Conservation (phyloP, 2,113 vertebrate genomes). For the Saguinus imperator region DNA sequence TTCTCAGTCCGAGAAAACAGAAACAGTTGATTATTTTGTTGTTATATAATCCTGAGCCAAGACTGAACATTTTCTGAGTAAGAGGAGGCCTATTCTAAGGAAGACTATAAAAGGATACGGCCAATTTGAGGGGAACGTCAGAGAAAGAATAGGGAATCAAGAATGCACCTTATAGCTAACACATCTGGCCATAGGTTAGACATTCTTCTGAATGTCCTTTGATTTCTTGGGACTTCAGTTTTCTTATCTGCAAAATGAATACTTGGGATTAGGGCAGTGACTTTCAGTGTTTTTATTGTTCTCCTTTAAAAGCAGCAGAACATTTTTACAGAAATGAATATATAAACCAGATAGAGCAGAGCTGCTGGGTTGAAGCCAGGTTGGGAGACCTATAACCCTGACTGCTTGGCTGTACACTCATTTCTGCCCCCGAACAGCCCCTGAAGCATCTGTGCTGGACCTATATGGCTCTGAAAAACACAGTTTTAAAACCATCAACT, state of each 20-base stretch:
- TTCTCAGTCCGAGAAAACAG: neutral
- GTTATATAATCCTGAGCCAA: neutral
- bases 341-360: neutral
- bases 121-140: neutral
- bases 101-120: neutral
- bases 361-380: neutral
- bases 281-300: neutral
- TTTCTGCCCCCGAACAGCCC: neutral
- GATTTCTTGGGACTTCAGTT: neutral
- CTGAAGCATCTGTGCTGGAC: neutral
- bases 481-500: neutral
- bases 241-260: neutral
- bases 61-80: neutral
- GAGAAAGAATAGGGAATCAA: neutral
- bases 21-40: neutral
- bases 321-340: conserved; percentile 1
- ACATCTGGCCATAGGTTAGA: neutral
- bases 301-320: neutral
- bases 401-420: neutral
- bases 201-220: neutral
- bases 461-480: neutral
- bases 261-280: neutral
- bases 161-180: neutral
- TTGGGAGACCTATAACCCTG: neutral
- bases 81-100: neutral